These are phyloP conservation scores for Peribatodes rhomboidaria DNA, from an alignment of 2,888 invertebrate species.

Conservation along the genomic window DNA sequence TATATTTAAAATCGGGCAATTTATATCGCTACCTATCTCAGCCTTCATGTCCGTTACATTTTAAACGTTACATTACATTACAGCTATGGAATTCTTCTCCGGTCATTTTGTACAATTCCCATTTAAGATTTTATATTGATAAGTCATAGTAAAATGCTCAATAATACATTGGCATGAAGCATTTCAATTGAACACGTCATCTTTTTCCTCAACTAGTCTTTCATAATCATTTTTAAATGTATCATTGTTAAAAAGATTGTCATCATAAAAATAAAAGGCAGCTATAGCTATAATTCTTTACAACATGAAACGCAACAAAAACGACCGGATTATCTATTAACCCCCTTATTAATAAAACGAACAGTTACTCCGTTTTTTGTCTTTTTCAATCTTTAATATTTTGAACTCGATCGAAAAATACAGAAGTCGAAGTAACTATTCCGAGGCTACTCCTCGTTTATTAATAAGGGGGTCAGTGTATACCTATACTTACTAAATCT, in stretches of 20 bases:
- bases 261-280: not conserved
- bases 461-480: no score
- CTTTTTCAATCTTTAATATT: no score
- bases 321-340: constrained; percentile 5
- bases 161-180: not conserved
- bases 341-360: no score
- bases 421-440: no score
- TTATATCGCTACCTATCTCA: constrained; percentile 20
- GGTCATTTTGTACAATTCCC: constrained; percentile 1
- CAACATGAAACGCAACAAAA: not conserved
- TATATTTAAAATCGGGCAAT: constrained; percentile 2
- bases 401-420: no score
- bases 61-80: no score
- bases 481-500: constrained; percentile 1
- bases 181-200: not conserved
- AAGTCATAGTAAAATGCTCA: no score
- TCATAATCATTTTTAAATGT: not conserved
- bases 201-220: not conserved
- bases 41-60: constrained; percentile 15
- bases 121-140: no score
- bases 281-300: not conserved
- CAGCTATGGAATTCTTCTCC: constrained; percentile 23
- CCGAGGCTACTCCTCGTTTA: no score
- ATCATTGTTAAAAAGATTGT: not conserved
- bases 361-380: no score